Conservation (phyloP, 2,797 vertebrate genomes). For the Chromis chromis region DNA sequence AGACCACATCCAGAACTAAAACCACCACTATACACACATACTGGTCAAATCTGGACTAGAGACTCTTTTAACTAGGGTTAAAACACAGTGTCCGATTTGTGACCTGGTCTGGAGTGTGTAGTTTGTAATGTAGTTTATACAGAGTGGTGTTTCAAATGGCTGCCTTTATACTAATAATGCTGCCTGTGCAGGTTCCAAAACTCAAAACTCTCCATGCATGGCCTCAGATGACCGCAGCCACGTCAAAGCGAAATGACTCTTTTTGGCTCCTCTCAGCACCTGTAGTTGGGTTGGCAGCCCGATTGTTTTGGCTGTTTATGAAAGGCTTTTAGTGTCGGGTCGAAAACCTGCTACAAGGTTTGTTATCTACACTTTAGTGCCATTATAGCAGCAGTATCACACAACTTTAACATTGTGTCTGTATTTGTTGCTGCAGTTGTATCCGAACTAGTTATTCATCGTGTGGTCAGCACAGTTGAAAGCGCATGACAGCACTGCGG, state of each 20-base stretch:
- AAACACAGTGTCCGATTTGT: no score
- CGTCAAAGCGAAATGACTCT: slow-evolving; percentile 10
- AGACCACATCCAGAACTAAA: no score
- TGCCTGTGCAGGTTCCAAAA: neutral
- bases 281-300: slow-evolving; percentile 53
- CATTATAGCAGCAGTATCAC: fast-evolving
- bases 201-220: neutral
- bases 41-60: no score
- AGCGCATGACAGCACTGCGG: slow-evolving; percentile 16
- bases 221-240: slow-evolving; percentile 28
- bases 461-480: neutral
- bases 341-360: slow-evolving; percentile 68
- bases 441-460: neutral
- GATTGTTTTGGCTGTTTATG: slow-evolving; percentile 72
- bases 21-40: no score
- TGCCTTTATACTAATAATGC: neutral
- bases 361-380: slow-evolving; percentile 22
- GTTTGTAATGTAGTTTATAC: no score
- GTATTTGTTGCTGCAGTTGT: neutral
- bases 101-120: no score
- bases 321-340: slow-evolving; percentile 53
- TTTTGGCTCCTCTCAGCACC: slow-evolving; percentile 57
- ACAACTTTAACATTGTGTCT: neutral
- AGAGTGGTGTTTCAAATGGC: no score
- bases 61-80: no score